Evolutionary conservation across 2,113 vertebrate species (phyloP).

Genomic region (Rallus limicola): DNA sequence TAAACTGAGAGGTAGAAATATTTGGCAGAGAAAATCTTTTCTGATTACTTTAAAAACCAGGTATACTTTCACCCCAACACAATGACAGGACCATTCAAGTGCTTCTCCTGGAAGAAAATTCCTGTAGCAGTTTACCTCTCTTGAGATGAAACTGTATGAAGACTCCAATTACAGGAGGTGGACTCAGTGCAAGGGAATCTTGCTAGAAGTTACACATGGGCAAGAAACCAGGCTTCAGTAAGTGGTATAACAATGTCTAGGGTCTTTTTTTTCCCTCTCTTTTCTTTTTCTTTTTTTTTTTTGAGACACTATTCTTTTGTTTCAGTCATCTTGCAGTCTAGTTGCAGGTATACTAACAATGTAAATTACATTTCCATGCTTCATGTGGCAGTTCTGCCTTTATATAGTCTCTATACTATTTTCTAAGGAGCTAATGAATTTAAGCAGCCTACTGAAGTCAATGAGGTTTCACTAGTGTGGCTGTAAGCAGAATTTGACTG

Average conservation of each 20-base stretch:
- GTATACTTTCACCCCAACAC: neutral
- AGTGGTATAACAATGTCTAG: neutral
- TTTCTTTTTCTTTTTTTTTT: neutral
- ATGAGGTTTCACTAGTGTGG: neutral
- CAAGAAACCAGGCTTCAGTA: neutral
- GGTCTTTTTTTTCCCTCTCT: accelerated
- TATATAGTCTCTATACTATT: neutral
- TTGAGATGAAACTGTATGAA: neutral
- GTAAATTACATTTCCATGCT: neutral
- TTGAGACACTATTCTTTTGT: neutral
- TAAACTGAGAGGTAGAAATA: neutral
- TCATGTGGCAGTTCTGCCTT: neutral
- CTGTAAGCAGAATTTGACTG: neutral
- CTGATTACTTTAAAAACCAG: neutral
- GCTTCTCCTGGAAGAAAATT: neutral
- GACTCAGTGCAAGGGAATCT: neutral
- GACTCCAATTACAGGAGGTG: neutral
- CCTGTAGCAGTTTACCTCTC: neutral
- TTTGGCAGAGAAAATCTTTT: neutral
- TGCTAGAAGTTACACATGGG: neutral
- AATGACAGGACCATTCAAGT: neutral
- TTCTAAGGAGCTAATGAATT: neutral
- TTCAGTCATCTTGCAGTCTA: neutral
- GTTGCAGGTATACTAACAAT: neutral
- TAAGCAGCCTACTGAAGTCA: neutral